Conservation (phyloP, 2,888 invertebrate species). For the Apamea anceps region DNA sequence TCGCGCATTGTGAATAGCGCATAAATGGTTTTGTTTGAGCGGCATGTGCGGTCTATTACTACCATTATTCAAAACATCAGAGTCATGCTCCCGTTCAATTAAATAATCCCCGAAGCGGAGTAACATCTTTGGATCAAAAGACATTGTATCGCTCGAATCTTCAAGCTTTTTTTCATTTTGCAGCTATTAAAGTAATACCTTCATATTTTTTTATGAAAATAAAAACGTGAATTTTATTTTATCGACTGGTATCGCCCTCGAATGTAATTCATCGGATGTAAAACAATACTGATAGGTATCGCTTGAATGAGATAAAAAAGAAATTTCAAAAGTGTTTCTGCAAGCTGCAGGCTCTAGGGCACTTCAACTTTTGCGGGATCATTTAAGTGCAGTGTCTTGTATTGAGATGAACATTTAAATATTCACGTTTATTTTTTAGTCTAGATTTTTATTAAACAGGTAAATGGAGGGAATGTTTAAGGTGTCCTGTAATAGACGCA, state of each 20-base stretch:
- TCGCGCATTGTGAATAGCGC: conserved; percentile 58
- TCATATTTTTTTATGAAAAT: conserved; percentile 78
- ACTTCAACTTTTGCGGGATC: conserved; percentile 78
- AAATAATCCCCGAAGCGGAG: conserved; percentile 81
- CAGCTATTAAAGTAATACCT: conserved; percentile 86
- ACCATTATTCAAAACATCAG: conserved; percentile 85
- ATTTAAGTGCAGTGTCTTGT: conserved; percentile 87
- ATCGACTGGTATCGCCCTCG: conserved; percentile 80
- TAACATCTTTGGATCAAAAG: conserved; percentile 80
- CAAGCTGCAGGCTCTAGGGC: conserved; percentile 79
- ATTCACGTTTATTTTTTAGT: conserved; percentile 60
- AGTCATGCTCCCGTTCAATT: conserved; percentile 86
- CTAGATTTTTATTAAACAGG: conserved; percentile 43
- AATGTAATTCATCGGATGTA: conserved; percentile 85
- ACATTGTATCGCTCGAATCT: conserved; percentile 81
- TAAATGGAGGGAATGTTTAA: conserved; percentile 36
- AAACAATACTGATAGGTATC: conserved; percentile 88
- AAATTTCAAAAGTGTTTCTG: conserved; percentile 78
- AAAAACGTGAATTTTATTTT: conserved; percentile 84
- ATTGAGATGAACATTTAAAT: conserved; percentile 77
- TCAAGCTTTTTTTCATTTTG: conserved; percentile 80
- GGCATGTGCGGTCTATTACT: conserved; percentile 82
- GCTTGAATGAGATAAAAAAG: conserved; percentile 82
- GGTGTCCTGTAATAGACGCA: conserved; percentile 37
- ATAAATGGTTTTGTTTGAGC: conserved; percentile 76